Evolutionary conservation across 1,140 invertebrate species (phyloP).

Genomic region (Trachelipus rathkii): DNA sequence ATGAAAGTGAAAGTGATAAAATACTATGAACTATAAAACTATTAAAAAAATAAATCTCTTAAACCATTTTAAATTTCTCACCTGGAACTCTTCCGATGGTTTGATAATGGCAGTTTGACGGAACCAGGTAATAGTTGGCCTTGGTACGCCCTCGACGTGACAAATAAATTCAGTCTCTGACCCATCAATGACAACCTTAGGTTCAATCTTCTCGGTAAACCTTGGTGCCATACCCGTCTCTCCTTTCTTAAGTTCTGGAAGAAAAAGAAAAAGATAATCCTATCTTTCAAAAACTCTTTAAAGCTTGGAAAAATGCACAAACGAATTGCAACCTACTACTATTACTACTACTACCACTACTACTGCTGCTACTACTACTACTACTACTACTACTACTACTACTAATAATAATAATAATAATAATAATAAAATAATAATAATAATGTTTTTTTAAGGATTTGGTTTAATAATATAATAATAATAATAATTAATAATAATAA

Average conservation of each 20-base stretch:
- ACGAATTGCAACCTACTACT: not conserved
- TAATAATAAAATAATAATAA: not conserved
- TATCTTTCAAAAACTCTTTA: not conserved
- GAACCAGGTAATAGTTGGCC: constrained; percentile 92
- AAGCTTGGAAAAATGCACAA: too few species aligned
- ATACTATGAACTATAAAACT: too few species aligned
- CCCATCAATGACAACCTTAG: constrained; percentile 76
- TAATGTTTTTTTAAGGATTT: too few species aligned
- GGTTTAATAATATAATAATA: too few species aligned
- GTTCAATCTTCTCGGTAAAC: constrained; percentile 78
- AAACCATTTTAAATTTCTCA: too few species aligned
- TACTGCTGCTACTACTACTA: too few species aligned
- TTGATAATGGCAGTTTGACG: constrained; percentile 87
- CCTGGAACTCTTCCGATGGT: constrained; percentile 75
- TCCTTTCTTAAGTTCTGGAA: constrained; percentile 68
- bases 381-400: too few species aligned
- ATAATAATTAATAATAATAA: constrained; percentile 2
- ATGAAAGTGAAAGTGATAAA: too few species aligned
- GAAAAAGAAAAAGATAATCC: constrained; percentile 43
- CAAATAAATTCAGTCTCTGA: constrained; percentile 84
- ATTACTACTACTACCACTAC: not conserved
- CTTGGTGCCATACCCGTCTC: constrained; percentile 73
- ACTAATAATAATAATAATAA: constrained; percentile 4
- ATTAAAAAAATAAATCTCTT: too few species aligned
- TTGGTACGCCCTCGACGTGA: constrained; percentile 79